Evolutionary conservation across 1,140 invertebrate species (phyloP).

Genomic region (Limonius californicus): DNA sequence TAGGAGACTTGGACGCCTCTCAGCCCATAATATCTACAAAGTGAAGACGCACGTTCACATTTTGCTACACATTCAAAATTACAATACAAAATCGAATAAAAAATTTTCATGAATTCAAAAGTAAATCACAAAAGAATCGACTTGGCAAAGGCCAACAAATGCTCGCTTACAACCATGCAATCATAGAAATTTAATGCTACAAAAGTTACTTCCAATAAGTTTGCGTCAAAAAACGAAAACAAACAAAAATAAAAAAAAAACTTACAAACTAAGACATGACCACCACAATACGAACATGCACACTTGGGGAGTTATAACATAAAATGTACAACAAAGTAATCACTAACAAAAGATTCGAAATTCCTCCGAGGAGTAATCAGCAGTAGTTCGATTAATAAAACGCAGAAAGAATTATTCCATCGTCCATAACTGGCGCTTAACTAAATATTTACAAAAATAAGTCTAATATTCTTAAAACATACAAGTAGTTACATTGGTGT

Average conservation of each 20-base stretch:
- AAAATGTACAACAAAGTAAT: slow-evolving; percentile 2
- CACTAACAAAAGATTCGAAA: slow-evolving; percentile 13
- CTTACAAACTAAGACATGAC: slow-evolving; percentile 41
- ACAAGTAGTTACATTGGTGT: slow-evolving; percentile 28
- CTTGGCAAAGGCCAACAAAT: no score
- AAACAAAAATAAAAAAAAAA: no score
- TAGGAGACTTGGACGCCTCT: not conserved
- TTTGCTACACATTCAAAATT: slow-evolving; percentile 15
- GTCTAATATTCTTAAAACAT: slow-evolving; percentile 41
- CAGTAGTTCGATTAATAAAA: slow-evolving; percentile 28
- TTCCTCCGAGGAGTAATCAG: slow-evolving; percentile 24
- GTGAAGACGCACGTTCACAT: slow-evolving; percentile 10
- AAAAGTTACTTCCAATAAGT: no score
- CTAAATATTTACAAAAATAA: slow-evolving; percentile 47
- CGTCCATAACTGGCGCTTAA: slow-evolving; percentile 43
- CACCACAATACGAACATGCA: slow-evolving; percentile 35
- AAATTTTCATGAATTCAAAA: no score
- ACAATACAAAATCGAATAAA: slow-evolving; percentile 4
- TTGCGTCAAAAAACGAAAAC: no score
- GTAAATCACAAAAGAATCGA: no score
- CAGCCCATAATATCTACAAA: slow-evolving; percentile 8
- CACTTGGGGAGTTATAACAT: slow-evolving; percentile 22
- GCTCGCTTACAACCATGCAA: no score
- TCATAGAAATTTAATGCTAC: no score
- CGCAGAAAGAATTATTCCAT: slow-evolving; percentile 19